These are phyloP conservation scores for Limosa lapponica DNA, from an alignment of 2,797 vertebrate species.

Conservation along the genomic window DNA sequence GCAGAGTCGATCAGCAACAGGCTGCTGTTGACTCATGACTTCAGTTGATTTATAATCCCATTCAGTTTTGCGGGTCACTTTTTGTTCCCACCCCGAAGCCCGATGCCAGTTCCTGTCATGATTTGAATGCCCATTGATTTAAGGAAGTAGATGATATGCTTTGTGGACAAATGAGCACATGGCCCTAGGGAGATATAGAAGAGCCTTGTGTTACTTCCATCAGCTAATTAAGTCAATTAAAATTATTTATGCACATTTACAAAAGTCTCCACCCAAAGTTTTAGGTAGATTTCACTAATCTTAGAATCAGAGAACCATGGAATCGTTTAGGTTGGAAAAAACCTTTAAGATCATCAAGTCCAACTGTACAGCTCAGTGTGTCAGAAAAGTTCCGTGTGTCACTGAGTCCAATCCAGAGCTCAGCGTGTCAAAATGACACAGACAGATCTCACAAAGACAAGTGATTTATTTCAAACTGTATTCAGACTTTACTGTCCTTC, in stretches of 20 bases:
- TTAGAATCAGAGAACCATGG: background rate
- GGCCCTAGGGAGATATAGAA: background rate
- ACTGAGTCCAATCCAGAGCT: background rate
- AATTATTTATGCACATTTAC: background rate
- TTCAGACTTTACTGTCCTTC: background rate
- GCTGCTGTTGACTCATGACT: constrained; percentile 55
- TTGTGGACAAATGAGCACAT: background rate
- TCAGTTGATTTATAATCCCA: constrained; percentile 21
- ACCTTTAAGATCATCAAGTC: background rate
- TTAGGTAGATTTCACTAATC: background rate
- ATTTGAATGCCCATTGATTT: background rate
- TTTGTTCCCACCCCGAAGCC: constrained; percentile 20
- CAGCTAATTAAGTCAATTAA: background rate
- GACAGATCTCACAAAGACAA: background rate
- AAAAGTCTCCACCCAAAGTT: background rate
- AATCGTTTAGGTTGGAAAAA: background rate
- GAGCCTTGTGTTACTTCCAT: background rate
- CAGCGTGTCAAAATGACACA: background rate
- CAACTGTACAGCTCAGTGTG: background rate
- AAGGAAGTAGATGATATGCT: background rate
- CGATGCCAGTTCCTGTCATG: background rate
- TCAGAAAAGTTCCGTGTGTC: background rate
- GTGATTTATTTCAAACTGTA: background rate
- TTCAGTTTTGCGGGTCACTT: constrained; percentile 9
- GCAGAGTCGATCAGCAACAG: constrained; percentile 59